Percentiles rank a stretch among this genome's conserved stretches.
Conservation (phyloP, 2,113 vertebrate species). For the Hipposideros armiger region DNA sequence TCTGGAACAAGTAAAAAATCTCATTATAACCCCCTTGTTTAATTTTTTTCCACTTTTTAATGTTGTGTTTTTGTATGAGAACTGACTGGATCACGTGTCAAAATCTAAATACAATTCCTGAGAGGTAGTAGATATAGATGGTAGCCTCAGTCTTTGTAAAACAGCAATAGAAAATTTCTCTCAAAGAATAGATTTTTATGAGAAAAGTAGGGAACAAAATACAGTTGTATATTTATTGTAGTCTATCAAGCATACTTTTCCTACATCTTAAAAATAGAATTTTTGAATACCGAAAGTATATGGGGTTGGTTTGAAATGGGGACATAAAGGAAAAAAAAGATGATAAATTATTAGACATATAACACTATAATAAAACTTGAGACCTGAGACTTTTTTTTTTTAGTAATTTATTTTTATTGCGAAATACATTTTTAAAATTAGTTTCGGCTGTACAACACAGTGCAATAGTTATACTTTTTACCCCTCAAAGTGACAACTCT, state of each 20-base stretch:
- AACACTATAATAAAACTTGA: constrained; percentile 29
- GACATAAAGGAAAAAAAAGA: background rate
- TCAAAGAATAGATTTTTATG: background rate
- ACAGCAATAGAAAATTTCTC: background rate
- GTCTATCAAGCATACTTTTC: background rate
- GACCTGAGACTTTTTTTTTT: constrained; percentile 13
- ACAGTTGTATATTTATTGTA: background rate
- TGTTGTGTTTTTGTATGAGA: background rate
- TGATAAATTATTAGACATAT: background rate
- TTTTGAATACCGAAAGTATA: background rate
- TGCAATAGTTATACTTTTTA: too few species aligned
- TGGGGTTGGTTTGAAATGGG: background rate
- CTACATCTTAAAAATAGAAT: background rate
- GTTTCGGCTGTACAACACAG: too few species aligned
- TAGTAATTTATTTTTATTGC: too few species aligned
- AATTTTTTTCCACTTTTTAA: background rate
- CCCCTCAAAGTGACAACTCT: too few species aligned
- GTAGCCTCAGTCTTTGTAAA: background rate
- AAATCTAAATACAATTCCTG: background rate
- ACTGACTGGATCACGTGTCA: background rate
- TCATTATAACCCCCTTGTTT: background rate
- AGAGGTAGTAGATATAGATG: background rate
- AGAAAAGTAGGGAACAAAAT: background rate
- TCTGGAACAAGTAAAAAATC: background rate
- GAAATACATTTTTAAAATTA: too few species aligned